These are phyloP conservation scores for Lypha dubia DNA, from an alignment of 2,888 invertebrate species.

Conservation along the genomic window DNA sequence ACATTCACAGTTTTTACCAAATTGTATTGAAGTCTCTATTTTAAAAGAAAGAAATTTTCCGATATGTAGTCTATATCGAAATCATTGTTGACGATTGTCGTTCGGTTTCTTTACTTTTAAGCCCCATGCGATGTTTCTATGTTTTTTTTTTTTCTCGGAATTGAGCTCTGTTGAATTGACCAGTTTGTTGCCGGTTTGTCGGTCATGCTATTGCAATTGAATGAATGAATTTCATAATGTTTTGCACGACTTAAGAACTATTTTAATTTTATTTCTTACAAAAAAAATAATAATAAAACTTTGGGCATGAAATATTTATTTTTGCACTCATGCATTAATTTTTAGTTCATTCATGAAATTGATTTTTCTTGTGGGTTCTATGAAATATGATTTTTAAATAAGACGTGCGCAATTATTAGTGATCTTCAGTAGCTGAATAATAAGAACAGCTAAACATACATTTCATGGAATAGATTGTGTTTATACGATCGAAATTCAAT, in stretches of 20 bases:
- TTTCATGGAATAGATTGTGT: neutral
- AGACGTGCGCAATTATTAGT: constrained; percentile 47
- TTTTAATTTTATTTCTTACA: constrained; percentile 13
- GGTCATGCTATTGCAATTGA: constrained; percentile 50
- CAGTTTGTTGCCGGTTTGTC: constrained; percentile 5
- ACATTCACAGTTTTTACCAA: too few species aligned
- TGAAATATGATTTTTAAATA: constrained; percentile 54
- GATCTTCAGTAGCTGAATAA: constrained; percentile 32
- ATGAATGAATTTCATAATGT: constrained; percentile 67
- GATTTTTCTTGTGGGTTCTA: constrained; percentile 56
- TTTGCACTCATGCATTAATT: constrained; percentile 36
- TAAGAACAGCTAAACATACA: neutral
- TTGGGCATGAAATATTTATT: constrained; percentile 14
- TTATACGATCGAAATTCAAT: neutral
- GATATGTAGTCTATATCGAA: neutral
- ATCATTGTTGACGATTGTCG: constrained; percentile 4
- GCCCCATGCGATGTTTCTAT: neutral
- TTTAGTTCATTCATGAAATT: constrained; percentile 67
- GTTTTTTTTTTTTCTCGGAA: constrained; percentile 1
- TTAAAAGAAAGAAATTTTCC: neutral
- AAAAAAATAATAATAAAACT: constrained; percentile 11
- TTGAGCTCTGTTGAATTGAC: constrained; percentile 61
- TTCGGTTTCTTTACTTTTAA: neutral
- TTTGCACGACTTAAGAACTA: constrained; percentile 11
- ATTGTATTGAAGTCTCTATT: too few species aligned